These are phyloP conservation scores for Hymenopus coronatus DNA, from an alignment of 2,888 invertebrate species.

Conservation along the genomic window DNA sequence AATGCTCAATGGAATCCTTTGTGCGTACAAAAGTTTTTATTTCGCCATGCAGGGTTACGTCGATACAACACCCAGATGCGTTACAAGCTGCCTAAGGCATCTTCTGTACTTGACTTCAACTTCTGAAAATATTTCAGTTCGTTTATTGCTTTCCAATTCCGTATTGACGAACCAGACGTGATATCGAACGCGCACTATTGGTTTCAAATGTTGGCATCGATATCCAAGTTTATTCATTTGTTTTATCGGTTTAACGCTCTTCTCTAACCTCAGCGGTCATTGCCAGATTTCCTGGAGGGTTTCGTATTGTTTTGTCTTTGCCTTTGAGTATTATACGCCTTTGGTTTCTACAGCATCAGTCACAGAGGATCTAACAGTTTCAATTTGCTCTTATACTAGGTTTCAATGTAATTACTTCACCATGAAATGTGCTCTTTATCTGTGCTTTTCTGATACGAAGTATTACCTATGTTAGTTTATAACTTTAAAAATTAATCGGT, in stretches of 20 bases:
- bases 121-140: background rate
- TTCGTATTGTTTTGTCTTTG: background rate
- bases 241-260: background rate
- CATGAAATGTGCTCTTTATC: too few relatives aligned
- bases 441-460: too few relatives aligned
- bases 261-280: background rate
- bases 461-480: too few relatives aligned
- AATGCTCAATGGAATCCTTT: background rate
- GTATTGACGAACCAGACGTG: background rate
- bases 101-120: background rate
- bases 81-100: background rate
- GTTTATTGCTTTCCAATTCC: background rate
- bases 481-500: too few relatives aligned
- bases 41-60: background rate
- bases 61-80: background rate
- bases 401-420: too few relatives aligned
- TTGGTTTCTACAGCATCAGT: too few relatives aligned
- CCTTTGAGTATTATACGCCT: too few relatives aligned
- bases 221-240: background rate
- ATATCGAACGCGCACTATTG: background rate
- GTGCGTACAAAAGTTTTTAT: background rate
- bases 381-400: too few relatives aligned
- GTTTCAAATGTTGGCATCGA: background rate
- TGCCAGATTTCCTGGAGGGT: background rate
- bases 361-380: too few relatives aligned